Conservation (phyloP, 2,797 vertebrate genomes). For the Ptychobarbus kaznakovi region DNA sequence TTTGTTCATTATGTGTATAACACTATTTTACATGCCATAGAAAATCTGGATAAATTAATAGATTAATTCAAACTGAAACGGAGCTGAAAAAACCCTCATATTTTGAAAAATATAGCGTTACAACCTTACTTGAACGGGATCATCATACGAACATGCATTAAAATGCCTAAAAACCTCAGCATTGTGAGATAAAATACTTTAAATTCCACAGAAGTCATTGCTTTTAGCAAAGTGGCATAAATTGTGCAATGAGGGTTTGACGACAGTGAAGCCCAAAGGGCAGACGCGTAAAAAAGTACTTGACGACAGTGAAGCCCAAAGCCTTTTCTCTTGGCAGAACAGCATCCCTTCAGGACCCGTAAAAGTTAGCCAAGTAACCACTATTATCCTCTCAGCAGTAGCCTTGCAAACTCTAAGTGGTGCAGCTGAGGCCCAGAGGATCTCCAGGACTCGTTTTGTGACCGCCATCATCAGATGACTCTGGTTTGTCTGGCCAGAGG, state of each 20-base stretch:
- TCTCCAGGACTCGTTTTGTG: too few relatives aligned
- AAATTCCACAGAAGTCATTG: not conserved
- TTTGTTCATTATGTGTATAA: not conserved
- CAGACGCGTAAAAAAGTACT: too few relatives aligned
- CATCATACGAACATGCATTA: not conserved
- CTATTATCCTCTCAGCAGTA: not conserved
- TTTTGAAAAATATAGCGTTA: not conserved
- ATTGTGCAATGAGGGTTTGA: not conserved
- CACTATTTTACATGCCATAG: not conserved
- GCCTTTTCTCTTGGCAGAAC: too few relatives aligned
- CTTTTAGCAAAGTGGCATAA: not conserved
- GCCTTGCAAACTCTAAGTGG: constrained; percentile 16
- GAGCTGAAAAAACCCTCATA: not conserved
- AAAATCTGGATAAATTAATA: not conserved
- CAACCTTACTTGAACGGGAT: not conserved
- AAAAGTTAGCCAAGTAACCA: not conserved
- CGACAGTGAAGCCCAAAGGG: not conserved
- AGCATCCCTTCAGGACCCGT: not conserved
- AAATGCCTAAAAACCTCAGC: not conserved
- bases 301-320: not conserved
- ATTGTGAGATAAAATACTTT: not conserved
- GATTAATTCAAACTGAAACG: not conserved
- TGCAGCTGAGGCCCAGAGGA: constrained; percentile 38
- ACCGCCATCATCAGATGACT: constrained; percentile 12
- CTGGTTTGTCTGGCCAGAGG: too few relatives aligned